Conservation (phyloP, 2,113 vertebrate species). For the Alethe diademata region DNA sequence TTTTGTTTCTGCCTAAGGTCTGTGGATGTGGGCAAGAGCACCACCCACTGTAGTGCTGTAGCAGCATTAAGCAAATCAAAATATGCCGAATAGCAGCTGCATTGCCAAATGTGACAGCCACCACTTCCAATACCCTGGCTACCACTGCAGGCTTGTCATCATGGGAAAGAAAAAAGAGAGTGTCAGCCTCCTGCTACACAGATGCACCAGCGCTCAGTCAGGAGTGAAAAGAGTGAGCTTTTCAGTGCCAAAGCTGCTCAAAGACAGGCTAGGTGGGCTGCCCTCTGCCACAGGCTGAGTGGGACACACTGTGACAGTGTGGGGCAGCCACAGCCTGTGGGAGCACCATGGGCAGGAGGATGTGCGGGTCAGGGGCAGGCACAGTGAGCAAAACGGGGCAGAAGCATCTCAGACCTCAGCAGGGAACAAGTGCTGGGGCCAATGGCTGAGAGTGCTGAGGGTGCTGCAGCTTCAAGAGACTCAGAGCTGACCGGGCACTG, state of each 20-base stretch:
- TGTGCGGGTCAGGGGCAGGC: fast-evolving
- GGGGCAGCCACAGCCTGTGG: not conserved
- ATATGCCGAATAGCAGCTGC: not conserved
- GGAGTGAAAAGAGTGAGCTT: not conserved
- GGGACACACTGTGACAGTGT: not conserved
- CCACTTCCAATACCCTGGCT: not conserved
- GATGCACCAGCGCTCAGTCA: not conserved
- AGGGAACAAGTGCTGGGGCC: no score
- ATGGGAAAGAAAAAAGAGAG: not conserved
- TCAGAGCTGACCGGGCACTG: no score
- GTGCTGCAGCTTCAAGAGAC: not conserved
- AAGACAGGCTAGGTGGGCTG: fast-evolving
- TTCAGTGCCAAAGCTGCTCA: not conserved
- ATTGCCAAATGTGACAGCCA: not conserved
- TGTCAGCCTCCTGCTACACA: not conserved
- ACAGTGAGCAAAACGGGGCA: not conserved
- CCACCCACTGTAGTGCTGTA: not conserved
- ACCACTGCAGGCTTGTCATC: not conserved
- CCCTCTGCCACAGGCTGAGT: fast-evolving
- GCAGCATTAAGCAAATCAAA: not conserved
- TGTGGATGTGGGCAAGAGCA: not conserved
- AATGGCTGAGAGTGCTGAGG: fast-evolving
- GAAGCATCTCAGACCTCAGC: fast-evolving
- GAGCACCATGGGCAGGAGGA: fast-evolving
- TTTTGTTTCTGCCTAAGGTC: not conserved